Evolutionary conservation across 2,797 vertebrate species (phyloP).

Genomic region (Neoniphon sammara): DNA sequence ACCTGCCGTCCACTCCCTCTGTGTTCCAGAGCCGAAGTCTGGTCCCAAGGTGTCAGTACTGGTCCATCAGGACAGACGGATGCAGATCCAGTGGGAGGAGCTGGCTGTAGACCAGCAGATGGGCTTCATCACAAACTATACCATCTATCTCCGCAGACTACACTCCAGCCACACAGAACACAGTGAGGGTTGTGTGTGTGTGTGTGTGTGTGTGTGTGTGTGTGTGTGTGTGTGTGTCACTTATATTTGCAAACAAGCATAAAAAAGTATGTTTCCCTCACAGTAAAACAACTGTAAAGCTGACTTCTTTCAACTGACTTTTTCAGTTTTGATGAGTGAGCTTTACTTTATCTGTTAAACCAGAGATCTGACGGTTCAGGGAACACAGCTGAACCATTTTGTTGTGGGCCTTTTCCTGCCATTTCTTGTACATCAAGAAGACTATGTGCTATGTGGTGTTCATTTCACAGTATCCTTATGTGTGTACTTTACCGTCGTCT

Average conservation of each 20-base stretch:
- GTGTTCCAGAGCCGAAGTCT: constrained; percentile 71
- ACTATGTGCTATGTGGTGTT: neutral
- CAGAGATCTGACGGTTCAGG: constrained; percentile 10
- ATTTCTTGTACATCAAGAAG: constrained; percentile 25
- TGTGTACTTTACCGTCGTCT: constrained; percentile 20
- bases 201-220: constrained; percentile 2
- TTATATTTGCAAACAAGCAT: neutral
- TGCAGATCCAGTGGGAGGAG: constrained; percentile 77
- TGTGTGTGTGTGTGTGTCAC: constrained; percentile 1
- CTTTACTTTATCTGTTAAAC: neutral
- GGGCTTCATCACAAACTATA: constrained; percentile 82
- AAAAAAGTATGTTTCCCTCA: neutral
- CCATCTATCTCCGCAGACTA: constrained; percentile 67
- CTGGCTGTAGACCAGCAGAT: constrained; percentile 67
- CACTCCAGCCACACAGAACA: constrained; percentile 39
- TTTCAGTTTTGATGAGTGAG: neutral
- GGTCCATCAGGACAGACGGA: constrained; percentile 23
- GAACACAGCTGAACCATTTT: constrained; percentile 16
- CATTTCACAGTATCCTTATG: neutral
- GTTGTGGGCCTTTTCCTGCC: constrained; percentile 51
- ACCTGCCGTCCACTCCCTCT: neutral
- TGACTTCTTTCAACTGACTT: neutral
- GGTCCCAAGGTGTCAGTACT: constrained; percentile 68
- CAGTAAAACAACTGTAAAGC: neutral
- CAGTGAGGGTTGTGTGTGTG: constrained; percentile 59